Evolutionary conservation across 30 jellyfish, hydroid and myxozoan species (phyloP).

Genomic region (Catostylus mosaicus): DNA sequence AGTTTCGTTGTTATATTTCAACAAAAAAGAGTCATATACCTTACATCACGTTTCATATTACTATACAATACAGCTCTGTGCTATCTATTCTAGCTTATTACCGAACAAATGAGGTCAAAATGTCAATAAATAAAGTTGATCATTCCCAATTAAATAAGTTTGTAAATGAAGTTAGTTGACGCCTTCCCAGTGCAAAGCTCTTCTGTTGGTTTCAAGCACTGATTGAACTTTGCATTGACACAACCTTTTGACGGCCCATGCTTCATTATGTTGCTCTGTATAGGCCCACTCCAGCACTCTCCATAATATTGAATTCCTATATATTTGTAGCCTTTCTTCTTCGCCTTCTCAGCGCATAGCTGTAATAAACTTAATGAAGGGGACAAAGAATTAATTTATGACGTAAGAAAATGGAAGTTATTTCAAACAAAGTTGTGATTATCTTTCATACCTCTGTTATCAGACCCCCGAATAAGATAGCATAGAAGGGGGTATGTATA

Average conservation of each 20-base stretch:
- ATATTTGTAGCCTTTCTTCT: constrained; percentile 26
- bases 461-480: too few species aligned
- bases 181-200: constrained; percentile 52
- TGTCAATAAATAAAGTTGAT: too few species aligned
- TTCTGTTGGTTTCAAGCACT: constrained; percentile 10
- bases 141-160: constrained; percentile 19
- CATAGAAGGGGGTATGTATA: too few species aligned
- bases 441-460: too few species aligned
- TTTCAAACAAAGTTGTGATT: too few species aligned
- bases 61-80: too few species aligned
- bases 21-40: too few species aligned
- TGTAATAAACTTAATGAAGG: constrained; percentile 5
- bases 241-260: constrained; percentile 36
- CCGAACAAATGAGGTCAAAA: too few species aligned
- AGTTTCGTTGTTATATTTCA: too few species aligned
- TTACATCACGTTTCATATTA: too few species aligned
- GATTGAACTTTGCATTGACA: constrained; percentile 29
- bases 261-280: neutral
- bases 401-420: too few species aligned
- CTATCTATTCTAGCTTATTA: too few species aligned
- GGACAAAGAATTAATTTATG: neutral
- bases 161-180: constrained; percentile 23
- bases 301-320: constrained; percentile 79
- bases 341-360: constrained; percentile 53
- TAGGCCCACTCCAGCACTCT: constrained; percentile 90